phyloP scores from a whole-genome alignment of 2,113 vertebrate species.

The human region GRCh38 chr5:167181501-167182000 shows the following conservation, averaged over 20 bases:
- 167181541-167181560: not conserved
- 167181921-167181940: not conserved
- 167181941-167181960: not conserved
- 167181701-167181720: slow-evolving; percentile 2
- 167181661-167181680: not conserved
- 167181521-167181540: not conserved
- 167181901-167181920: not conserved
- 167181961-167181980: not conserved
- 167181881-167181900: slow-evolving; percentile 3
- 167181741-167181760: not conserved
- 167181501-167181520: not conserved
- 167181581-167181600: not conserved
- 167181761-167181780: slow-evolving; percentile 20
- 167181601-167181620: not conserved
- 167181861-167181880: not conserved
- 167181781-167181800: not conserved
- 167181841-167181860: not conserved
- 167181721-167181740: not conserved
- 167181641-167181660: not conserved
- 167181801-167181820: not conserved
- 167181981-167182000: not conserved
- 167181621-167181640: not conserved
- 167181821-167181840: not conserved
- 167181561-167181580: not conserved
- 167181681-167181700: not conserved